phyloP scores from a whole-genome alignment of 2,113 vertebrate species.

The Piaya cayana region DNA sequence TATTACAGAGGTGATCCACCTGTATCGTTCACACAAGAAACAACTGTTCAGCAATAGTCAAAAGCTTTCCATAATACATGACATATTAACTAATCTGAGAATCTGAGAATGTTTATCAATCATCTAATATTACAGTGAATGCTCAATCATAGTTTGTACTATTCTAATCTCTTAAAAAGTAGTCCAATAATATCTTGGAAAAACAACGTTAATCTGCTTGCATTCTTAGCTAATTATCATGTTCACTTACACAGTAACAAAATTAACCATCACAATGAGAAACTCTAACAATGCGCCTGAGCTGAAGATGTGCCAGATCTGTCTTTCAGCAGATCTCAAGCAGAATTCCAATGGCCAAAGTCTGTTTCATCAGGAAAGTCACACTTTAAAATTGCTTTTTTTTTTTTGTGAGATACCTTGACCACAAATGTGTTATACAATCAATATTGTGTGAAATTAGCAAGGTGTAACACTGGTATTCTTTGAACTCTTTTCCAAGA shows the following conservation, averaged over 20 bases:
- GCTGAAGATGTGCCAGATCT: slow-evolving; percentile 32
- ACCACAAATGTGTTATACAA: neutral
- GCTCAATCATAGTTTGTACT: neutral
- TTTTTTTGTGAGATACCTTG: neutral
- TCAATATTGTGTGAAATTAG: slow-evolving; percentile 26
- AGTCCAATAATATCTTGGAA: neutral
- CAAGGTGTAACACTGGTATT: neutral
- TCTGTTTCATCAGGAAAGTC: neutral
- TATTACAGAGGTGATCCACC: neutral
- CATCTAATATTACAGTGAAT: neutral
- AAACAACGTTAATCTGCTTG: neutral
- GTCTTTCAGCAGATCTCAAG: slow-evolving; percentile 9
- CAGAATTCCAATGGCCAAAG: neutral
- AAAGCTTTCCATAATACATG: neutral
- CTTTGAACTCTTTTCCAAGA: neutral
- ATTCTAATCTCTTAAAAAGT: neutral
- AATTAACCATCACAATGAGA: slow-evolving; percentile 11
- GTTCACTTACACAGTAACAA: neutral
- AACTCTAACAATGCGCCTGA: neutral
- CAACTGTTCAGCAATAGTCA: neutral
- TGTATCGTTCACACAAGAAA: neutral
- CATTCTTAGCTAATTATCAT: neutral
- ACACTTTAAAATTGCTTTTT: slow-evolving; percentile 1
- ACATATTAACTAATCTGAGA: neutral
- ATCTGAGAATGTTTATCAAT: neutral